Percentiles rank a stretch among this genome's conserved stretches.
phyloP scores from a whole-genome alignment of 2,797 vertebrate species.

The Picus viridis region DNA sequence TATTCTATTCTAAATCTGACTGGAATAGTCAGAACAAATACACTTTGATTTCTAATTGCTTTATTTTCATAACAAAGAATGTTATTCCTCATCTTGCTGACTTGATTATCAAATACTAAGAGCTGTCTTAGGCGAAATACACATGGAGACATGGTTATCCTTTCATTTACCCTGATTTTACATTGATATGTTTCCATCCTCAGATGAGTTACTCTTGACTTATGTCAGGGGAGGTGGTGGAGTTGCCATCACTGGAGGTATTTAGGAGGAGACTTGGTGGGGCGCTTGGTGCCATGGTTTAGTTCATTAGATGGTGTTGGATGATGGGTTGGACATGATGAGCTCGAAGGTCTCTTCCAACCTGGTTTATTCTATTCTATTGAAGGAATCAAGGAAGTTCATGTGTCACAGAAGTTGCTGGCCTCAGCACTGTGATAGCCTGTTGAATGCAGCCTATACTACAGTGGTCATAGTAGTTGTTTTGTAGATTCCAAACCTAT shows the following conservation, averaged over 20 bases:
- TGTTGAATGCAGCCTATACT: background rate
- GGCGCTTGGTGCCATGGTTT: too few species aligned
- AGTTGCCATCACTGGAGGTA: too few species aligned
- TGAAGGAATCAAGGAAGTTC: background rate
- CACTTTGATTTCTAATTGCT: background rate
- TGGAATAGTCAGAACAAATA: background rate
- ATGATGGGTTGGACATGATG: too few species aligned
- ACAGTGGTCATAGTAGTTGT: background rate
- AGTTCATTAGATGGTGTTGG: too few species aligned
- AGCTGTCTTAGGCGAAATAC: background rate
- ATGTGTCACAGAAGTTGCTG: background rate
- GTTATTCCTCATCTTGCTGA: background rate
- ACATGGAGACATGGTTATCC: background rate
- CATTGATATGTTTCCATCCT: background rate
- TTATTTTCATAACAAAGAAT: slow-evolving; percentile 8
- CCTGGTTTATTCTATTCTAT: too few species aligned
- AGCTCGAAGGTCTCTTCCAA: too few species aligned
- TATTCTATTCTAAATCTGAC: background rate
- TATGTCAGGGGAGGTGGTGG: background rate
- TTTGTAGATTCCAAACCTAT: background rate
- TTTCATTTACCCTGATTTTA: background rate
- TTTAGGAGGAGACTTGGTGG: too few species aligned
- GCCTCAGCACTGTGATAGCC: background rate
- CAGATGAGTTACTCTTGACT: background rate
- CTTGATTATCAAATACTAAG: background rate